Evolutionary conservation across 2,888 invertebrate species (phyloP), one percentile per base, ranked within the genome.

Genomic region (Rhagonycha lutea): DNA sequence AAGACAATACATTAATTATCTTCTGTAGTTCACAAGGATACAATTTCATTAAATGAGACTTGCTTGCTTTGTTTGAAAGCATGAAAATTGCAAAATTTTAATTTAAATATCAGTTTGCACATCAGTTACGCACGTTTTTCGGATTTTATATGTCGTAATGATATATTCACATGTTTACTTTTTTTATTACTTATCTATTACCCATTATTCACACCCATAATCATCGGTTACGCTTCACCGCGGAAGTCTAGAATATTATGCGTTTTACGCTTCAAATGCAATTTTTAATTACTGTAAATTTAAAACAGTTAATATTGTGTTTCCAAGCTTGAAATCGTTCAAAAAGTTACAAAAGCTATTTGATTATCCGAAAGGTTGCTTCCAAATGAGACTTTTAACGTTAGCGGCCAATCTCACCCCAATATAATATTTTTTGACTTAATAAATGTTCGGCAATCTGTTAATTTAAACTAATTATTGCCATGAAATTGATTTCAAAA

Each of bases 1-100:
- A 62, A 65, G 61, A 76, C 76, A 76, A 76, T 76, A 73, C 73
- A 70, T 68, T 70, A 76, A 76, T 76, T 76, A 76, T 67, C 14
- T 47, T 70, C 24, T 68, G 10, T 26, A 62, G 70, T 76, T 76
- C 76, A 70, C 76, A 76, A 47, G 76, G 70, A 70, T 70, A 72
- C 63, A 75, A 69, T 65, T 69, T 72, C 72, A 63, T 67, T 75
- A 72, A 71, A 65, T n/a, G 60, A 26, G 63, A 61, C 61, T 61
- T 24, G 72, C 72, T 72, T 68, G 72, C 72, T 72, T 68, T 68
- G 72, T 68, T 47, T 65, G 26, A 65, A 65, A 24, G 24, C 63
- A 24, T 65, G 63, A 65, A 65, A 65, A 65, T 65, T 65, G 26
- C 63, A 65, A 65, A 65, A 65, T 65, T 24, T 65, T 65, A 47